Base-by-base conservation (phyloP, 2,888 invertebrate genomes). In the Callyntrura guangdongensis region DNA sequence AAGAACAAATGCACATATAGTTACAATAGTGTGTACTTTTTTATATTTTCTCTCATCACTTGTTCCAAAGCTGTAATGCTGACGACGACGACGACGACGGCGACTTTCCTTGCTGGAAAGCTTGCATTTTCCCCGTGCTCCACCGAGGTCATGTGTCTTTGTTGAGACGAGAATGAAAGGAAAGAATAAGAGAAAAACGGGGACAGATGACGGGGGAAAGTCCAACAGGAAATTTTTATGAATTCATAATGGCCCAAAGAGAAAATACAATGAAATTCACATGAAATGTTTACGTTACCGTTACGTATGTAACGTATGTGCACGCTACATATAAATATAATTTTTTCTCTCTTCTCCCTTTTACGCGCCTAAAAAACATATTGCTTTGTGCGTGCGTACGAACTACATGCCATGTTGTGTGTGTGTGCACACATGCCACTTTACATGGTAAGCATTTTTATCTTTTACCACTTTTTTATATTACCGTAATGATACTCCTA, bases 171-270 rank as follows among this genome's bases (percentile, higher is more conserved):
- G 47, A 61, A 47, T 25, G 49, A 27, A 17, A 84, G 27, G 25
- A n/a, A 45, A 56, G 53, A 53, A 64, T 49, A 27, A n/a, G 1
- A 45, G 36, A 49, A 72, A 64, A 17, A 25, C 36, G 36, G 36
- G 64, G 61, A 77, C 61, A 64, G 77, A 45, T 86, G 86, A 77
- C 86, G 77, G 9, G 77, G n/a, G 27, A 67, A 69, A 69, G 81
- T 77, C 53, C 79, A 36, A 67, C 22, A 53, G 45, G 25, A 77
- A 81, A 11, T 53, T 87, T 87, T 69, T 81, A 87, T 86, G 79
- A 81, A 81, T 87, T 87, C 61, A 64, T 87, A 81, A 87, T 86
- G 20, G 4, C 25, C 36, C 36, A 36, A 36, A 36, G 36, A 36
- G 36, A 36, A 36, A 36, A 85, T 85, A 27, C 53, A 53, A 53